Percentiles rank a stretch among this genome's conserved stretches.
Conservation (phyloP, 2,888 invertebrate genomes). For the Dendrolimus pini region DNA sequence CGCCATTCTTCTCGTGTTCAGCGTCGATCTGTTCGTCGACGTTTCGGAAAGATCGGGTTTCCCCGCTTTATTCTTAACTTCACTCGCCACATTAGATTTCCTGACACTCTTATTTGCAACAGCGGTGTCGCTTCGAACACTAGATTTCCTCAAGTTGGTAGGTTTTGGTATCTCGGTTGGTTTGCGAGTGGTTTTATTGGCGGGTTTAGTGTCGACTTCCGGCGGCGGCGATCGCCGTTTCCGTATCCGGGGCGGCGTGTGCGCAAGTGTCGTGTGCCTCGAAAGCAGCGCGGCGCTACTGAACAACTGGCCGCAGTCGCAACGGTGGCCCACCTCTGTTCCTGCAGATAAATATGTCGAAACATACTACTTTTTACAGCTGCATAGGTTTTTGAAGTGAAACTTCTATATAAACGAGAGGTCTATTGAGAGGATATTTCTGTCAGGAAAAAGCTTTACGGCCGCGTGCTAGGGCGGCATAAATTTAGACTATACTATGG, state of each 20-base stretch:
- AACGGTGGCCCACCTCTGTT: conserved; percentile 60
- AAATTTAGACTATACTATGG: too few relatives aligned
- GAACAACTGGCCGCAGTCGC: conserved; percentile 68
- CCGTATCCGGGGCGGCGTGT: conserved; percentile 68
- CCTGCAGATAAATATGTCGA: conserved; percentile 25
- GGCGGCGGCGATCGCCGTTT: conserved; percentile 52
- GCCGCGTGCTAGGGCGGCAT: too few relatives aligned
- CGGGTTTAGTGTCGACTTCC: conserved; percentile 14
- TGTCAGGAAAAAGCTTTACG: too few relatives aligned
- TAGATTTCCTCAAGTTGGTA: conserved; percentile 19
- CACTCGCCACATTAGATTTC: conserved; percentile 28
- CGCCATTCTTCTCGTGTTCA: conserved; percentile 26
- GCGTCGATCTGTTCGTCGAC: conserved; percentile 16
- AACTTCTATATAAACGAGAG: too few relatives aligned
- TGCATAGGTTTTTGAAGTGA: too few relatives aligned
- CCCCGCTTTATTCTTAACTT: conserved; percentile 17
- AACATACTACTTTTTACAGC: not conserved
- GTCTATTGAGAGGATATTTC: too few relatives aligned
- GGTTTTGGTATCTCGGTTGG: conserved; percentile 17
- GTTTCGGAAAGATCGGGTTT: conserved; percentile 13
- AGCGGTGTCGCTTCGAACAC: conserved; percentile 19
- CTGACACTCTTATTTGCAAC: conserved; percentile 15
- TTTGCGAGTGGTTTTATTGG: conserved; percentile 10
- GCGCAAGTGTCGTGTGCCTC: conserved; percentile 63
- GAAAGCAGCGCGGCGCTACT: conserved; percentile 57